These are phyloP conservation scores for Microdon myrmicae DNA, from an alignment of 2,888 invertebrate genomes.

Conservation along the genomic window DNA sequence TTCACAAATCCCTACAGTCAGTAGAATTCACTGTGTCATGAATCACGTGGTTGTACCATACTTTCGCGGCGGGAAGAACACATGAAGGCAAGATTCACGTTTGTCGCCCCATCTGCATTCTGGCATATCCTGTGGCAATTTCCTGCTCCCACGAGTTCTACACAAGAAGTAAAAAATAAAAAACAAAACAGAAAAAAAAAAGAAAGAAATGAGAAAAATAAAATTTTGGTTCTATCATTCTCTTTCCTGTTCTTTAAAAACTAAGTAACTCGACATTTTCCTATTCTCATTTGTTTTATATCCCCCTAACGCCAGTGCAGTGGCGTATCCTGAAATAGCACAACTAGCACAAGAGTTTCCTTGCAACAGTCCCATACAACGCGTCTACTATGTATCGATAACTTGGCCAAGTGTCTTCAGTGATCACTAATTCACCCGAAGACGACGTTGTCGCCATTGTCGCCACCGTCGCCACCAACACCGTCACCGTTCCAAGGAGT, in stretches of 20 bases:
- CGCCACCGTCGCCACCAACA: slow-evolving; percentile 5
- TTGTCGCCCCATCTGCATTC: slow-evolving; percentile 2
- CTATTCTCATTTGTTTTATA: slow-evolving; percentile 38
- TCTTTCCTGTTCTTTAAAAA: slow-evolving; percentile 12
- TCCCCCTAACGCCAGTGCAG: slow-evolving; percentile 9
- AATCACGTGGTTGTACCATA: slow-evolving; percentile 27
- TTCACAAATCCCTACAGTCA: too few relatives aligned
- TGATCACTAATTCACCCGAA: slow-evolving; percentile 23
- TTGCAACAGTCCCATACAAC: slow-evolving; percentile 5
- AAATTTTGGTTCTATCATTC: slow-evolving; percentile 1
- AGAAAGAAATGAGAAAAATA: slow-evolving; percentile 1
- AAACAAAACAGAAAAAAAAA: slow-evolving; percentile 14
- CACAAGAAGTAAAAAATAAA: too few relatives aligned
- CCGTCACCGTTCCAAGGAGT: neutral
- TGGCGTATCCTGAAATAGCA: neutral
- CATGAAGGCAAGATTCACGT: slow-evolving; percentile 4
- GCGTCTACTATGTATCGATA: slow-evolving; percentile 32
- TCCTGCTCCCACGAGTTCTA: slow-evolving; percentile 26
- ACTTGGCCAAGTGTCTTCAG: slow-evolving; percentile 32
- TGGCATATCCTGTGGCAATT: slow-evolving; percentile 21
- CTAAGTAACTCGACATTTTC: slow-evolving; percentile 48
- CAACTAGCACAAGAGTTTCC: slow-evolving; percentile 10
- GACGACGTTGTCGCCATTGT: slow-evolving; percentile 23
- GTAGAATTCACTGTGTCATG: too few relatives aligned
- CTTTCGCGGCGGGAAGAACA: neutral